These are phyloP conservation scores for Percopsis omiscomaycus DNA, from an alignment of 2,797 vertebrate species.

Conservation along the genomic window DNA sequence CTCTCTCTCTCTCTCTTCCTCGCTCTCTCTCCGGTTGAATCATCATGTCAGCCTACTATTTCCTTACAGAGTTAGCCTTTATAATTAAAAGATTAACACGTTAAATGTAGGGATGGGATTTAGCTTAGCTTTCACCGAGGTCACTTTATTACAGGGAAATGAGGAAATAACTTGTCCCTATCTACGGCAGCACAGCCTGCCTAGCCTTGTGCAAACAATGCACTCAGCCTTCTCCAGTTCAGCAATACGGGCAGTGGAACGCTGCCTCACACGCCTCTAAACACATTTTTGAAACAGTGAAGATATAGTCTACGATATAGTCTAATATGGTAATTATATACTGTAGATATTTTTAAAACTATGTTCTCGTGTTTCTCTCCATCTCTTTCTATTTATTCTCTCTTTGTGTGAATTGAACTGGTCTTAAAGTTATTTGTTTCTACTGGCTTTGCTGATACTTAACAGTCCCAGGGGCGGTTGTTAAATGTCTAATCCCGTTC, in stretches of 20 bases:
- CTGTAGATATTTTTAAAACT: no score
- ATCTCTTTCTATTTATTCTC: no score
- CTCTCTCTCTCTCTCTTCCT: conserved; percentile 15
- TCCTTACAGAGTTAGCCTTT: conserved; percentile 51
- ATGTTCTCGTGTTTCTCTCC: no score
- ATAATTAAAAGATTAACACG: conserved; percentile 73
- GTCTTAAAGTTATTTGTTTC: no score
- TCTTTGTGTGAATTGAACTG: no score
- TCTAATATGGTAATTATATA: no score
- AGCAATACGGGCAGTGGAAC: conserved; percentile 1
- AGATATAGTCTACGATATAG: no score
- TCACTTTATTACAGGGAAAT: conserved; percentile 67
- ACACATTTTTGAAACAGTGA: background rate
- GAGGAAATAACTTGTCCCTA: conserved; percentile 56
- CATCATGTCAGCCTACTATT: conserved; percentile 31
- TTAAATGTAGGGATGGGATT: conserved; percentile 63
- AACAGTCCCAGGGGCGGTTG: no score
- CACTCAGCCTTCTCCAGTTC: conserved; percentile 29
- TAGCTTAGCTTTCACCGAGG: conserved; percentile 52
- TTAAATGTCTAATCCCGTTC: background rate
- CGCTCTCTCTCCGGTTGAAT: conserved; percentile 22
- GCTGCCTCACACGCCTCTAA: background rate
- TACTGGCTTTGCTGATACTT: no score
- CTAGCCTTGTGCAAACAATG: conserved; percentile 35
- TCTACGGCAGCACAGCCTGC: conserved; percentile 44